These are phyloP conservation scores for Craniophora ligustri DNA, from an alignment of 2,888 invertebrate species.

Conservation along the genomic window DNA sequence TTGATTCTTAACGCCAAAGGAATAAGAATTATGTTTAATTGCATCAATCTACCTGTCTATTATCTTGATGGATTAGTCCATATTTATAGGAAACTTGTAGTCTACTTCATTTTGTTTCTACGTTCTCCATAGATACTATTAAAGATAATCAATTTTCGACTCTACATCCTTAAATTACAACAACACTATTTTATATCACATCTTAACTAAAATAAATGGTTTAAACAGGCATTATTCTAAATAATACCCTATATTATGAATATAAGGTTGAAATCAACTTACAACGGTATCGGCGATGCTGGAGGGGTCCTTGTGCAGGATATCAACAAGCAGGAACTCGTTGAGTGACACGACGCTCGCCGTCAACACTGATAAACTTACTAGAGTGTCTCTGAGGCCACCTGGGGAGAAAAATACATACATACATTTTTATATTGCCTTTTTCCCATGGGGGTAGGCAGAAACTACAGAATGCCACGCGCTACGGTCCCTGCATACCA, in stretches of 20 bases:
- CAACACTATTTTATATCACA: background rate
- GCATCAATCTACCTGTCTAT: no score
- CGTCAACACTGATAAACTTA: constrained; percentile 90
- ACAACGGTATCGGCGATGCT: constrained; percentile 83
- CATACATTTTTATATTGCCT: background rate
- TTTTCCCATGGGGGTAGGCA: no score
- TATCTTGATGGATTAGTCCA: no score
- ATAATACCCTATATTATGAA: constrained; percentile 14
- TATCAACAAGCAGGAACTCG: constrained; percentile 95
- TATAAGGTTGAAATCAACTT: constrained; percentile 51
- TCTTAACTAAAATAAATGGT: background rate
- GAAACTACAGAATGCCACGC: no score
- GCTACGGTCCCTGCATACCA: no score
- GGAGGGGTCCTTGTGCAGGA: constrained; percentile 91
- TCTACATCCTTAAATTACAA: background rate
- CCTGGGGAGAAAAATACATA: constrained; percentile 62
- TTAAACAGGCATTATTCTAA: background rate
- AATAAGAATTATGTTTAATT: no score
- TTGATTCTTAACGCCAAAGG: no score
- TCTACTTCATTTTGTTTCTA: no score
- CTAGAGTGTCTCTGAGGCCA: constrained; percentile 89
- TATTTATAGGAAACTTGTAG: no score
- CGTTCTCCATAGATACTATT: no score
- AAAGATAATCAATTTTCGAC: background rate
- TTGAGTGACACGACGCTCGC: constrained; percentile 91